Evolutionary conservation across 2,888 invertebrate species (phyloP).

Genomic region (Coenonympha glycerion): DNA sequence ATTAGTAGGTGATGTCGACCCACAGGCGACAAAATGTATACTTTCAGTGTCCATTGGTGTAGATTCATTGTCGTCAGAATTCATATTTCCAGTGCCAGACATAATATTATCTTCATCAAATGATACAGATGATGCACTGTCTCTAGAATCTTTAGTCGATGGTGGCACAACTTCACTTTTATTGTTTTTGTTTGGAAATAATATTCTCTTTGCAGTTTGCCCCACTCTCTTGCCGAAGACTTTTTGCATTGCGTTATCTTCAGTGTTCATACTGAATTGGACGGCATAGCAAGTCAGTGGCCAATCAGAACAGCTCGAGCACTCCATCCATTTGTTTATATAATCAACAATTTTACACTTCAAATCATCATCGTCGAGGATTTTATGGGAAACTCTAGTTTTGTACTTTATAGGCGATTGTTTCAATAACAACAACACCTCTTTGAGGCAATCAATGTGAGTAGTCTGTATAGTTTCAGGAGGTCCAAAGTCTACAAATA

Average conservation of each 20-base stretch:
- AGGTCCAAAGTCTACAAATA: slow-evolving; percentile 22
- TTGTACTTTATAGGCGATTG: not conserved
- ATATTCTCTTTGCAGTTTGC: not conserved
- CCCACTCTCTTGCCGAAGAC: slow-evolving; percentile 4
- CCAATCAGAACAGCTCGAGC: not conserved
- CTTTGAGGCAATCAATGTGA: not conserved
- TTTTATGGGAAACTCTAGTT: not conserved
- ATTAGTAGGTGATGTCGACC: too few relatives aligned
- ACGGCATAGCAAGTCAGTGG: not conserved
- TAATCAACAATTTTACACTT: not conserved
- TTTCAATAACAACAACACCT: not conserved
- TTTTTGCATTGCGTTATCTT: not conserved
- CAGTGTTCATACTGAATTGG: slow-evolving; percentile 5
- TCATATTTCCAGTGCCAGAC: too few relatives aligned
- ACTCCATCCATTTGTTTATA: not conserved
- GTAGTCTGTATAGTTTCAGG: slow-evolving; percentile 9
- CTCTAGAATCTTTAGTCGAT: too few relatives aligned
- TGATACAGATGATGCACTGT: too few relatives aligned
- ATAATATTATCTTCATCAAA: too few relatives aligned
- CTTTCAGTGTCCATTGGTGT: too few relatives aligned
- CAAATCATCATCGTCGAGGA: not conserved
- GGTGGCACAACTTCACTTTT: not conserved
- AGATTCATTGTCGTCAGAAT: too few relatives aligned
- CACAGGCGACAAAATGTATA: too few relatives aligned
- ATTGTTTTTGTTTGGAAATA: not conserved